These are phyloP conservation scores for Opisthocomus hoazin DNA, from an alignment of 2,113 vertebrate species.

Conservation along the genomic window DNA sequence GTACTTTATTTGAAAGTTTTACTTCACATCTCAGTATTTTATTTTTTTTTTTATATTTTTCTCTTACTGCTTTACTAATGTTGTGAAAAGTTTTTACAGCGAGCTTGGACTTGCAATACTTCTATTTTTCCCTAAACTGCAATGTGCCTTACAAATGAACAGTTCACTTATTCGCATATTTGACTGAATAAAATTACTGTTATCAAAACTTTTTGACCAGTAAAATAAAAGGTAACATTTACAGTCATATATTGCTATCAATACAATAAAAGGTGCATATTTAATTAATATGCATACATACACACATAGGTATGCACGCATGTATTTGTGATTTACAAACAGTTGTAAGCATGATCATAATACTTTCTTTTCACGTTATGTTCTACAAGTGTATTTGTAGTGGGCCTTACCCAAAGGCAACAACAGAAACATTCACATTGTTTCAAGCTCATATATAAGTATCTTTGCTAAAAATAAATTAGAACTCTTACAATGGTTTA, in stretches of 20 bases:
- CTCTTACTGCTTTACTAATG: not conserved
- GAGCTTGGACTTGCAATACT: not conserved
- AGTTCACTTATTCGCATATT: not conserved
- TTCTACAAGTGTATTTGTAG: not conserved
- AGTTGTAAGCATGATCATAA: not conserved
- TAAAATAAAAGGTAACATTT: not conserved
- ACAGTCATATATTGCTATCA: not conserved
- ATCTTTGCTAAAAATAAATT: not conserved
- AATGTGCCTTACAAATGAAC: not conserved
- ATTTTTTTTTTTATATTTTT: not conserved
- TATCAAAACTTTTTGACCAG: not conserved
- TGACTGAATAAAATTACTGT: not conserved
- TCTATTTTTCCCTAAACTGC: not conserved
- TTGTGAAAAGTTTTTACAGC: not conserved
- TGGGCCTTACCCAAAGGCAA: not conserved
- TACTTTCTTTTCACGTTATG: not conserved
- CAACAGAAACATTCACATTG: not conserved
- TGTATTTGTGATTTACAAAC: not conserved
- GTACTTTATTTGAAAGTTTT: not conserved
- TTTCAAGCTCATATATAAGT: not conserved
- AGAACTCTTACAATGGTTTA: not conserved
- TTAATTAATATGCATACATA: not conserved
- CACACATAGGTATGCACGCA: not conserved
- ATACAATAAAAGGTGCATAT: not conserved
- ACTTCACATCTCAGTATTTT: not conserved